Base-by-base conservation (phyloP, 2,888 invertebrate species). In the Stegophylla sp. region DNA sequence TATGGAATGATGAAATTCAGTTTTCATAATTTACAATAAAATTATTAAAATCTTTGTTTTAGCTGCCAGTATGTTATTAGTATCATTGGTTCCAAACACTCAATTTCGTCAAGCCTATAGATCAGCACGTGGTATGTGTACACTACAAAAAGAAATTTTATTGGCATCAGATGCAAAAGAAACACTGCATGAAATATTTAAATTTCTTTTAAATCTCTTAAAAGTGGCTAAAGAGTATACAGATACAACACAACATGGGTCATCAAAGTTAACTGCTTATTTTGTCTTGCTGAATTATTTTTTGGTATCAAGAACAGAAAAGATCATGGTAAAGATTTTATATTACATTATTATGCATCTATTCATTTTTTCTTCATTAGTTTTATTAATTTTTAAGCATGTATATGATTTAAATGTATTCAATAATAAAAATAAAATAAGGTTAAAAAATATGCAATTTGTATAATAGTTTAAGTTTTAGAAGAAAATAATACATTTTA, bases 261-360 rank as follows among this genome's bases (percentile, higher is more conserved):
- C 96, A 1, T 93, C 93, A 88, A 96, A 96, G 87, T 89, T 97
- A 82, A 95, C 95, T 48, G 94, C 95, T 12, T 97, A 96, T 87
- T 97, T 97, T 87, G 94, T 95, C 73, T 90, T 97, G 82, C 90
- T 97, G 88, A 93, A 94, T 75, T 96, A 96, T 86, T 97, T 96
- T 87, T 92, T 96, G 85, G 91, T 96, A 85, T 93, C 95, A 74
- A 92, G 93, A 85, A 92, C 93, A 82, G 97, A 97, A 87, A 97
- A 97, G 87, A 89, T 95, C 72, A 94, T 97, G 96, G 96, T 96
- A 86, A 87, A 89, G 84, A 73, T 76, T 82, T 15, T 48, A 26
- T 56, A n/a, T n/a, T n/a, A n/a, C n/a, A n/a, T 43, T 17, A 23
- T 15, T 20, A 23, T 17, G 7, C 7, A 34, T 34, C n/a, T n/a